These are phyloP conservation scores for Halcyon leucocephala DNA, from an alignment of 2,797 vertebrate genomes.

Conservation along the genomic window DNA sequence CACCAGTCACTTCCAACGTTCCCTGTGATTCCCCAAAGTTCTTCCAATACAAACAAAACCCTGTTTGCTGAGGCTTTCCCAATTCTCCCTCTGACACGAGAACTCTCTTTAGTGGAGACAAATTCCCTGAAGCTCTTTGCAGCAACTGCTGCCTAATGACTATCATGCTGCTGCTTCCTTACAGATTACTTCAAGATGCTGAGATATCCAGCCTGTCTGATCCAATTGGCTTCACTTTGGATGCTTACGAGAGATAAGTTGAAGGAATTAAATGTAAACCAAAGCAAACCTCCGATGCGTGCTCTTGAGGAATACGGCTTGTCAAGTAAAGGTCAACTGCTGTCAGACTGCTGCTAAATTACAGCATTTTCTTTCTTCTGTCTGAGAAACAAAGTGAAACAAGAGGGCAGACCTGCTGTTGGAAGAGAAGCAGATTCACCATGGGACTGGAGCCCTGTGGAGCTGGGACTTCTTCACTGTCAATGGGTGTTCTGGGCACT, in stretches of 20 bases:
- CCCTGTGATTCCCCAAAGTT: background rate
- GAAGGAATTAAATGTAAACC: background rate
- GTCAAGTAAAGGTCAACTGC: background rate
- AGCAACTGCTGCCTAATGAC: background rate
- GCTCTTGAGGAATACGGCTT: background rate
- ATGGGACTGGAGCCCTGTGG: background rate
- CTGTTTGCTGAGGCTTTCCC: background rate
- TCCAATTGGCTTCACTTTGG: background rate
- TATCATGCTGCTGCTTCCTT: background rate
- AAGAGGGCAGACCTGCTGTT: background rate
- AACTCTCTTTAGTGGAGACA: background rate
- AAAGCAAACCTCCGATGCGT: background rate
- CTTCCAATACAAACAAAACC: conserved; percentile 22
- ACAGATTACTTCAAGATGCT: conserved; percentile 3
- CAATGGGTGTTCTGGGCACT: background rate
- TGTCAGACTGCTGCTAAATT: background rate
- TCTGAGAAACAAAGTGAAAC: background rate
- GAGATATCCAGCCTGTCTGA: background rate
- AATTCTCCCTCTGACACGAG: background rate
- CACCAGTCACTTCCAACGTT: background rate
- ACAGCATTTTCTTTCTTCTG: background rate
- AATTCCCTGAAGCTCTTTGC: background rate
- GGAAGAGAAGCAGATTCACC: fast-evolving
- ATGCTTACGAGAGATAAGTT: background rate
- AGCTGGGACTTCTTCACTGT: background rate